These are phyloP conservation scores for Steatocranus sp. DNA, from an alignment of 2,797 vertebrate genomes.

Conservation along the genomic window DNA sequence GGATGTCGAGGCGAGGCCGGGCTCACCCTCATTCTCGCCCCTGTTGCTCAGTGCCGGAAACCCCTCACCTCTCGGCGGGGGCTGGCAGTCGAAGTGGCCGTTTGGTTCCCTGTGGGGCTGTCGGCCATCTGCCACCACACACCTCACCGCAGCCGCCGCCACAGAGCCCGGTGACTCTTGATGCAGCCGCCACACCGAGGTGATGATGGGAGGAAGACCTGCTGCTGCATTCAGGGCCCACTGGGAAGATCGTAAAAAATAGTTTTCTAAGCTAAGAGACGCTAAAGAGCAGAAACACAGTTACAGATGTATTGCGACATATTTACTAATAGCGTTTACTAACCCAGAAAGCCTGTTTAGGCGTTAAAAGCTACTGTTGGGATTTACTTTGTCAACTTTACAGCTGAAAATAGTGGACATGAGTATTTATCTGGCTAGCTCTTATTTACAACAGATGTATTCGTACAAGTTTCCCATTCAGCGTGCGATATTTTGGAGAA, in stretches of 20 bases:
- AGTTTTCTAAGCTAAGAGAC: background rate
- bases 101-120: background rate
- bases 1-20: constrained; percentile 46
- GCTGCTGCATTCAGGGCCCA: constrained; percentile 30
- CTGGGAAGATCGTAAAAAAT: background rate
- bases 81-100: constrained; percentile 18
- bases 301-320: background rate
- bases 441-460: background rate
- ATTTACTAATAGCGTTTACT: background rate
- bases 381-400: background rate
- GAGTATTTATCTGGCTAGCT: background rate
- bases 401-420: background rate
- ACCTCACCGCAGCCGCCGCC: background rate
- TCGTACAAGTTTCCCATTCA: background rate
- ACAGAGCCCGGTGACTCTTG: background rate
- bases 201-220: constrained; percentile 33
- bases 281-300: background rate
- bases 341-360: background rate
- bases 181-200: constrained; percentile 12
- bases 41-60: constrained; percentile 35
- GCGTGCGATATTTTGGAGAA: background rate
- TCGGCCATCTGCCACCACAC: constrained; percentile 58
- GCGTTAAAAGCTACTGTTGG: background rate
- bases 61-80: constrained; percentile 34
- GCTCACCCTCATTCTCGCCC: constrained; percentile 25